Evolutionary conservation across 2,113 vertebrate genomes (phyloP).

Genomic region (Datnioides undecimradiatus): DNA sequence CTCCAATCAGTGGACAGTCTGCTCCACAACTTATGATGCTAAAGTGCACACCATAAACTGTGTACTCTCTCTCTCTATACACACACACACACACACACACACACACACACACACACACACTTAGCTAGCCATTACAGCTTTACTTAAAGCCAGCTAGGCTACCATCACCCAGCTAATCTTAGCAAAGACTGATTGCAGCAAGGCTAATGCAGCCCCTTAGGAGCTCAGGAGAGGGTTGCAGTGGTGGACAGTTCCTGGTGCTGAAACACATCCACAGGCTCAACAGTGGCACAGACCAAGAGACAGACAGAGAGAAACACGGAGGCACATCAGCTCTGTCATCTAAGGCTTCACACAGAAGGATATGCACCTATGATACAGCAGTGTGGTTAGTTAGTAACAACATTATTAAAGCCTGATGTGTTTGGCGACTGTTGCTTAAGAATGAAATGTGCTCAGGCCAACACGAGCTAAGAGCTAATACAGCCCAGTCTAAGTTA

Average conservation of each 20-base stretch:
- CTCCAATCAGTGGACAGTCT: too few relatives aligned
- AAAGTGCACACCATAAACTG: too few relatives aligned
- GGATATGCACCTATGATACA: not conserved
- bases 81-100: too few relatives aligned
- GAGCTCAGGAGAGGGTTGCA: not conserved
- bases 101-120: too few relatives aligned
- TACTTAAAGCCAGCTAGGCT: not conserved
- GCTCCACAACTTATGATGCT: too few relatives aligned
- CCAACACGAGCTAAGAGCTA: not conserved
- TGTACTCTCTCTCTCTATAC: too few relatives aligned
- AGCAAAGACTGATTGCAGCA: not conserved
- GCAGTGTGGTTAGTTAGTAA: not conserved
- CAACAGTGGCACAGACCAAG: not conserved
- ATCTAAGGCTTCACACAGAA: too few relatives aligned
- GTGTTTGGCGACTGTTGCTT: too few relatives aligned
- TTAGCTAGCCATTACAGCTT: not conserved
- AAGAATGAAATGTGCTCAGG: not conserved
- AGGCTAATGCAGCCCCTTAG: not conserved
- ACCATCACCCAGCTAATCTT: not conserved
- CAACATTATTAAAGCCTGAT: not conserved
- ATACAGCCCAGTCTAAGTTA: not conserved
- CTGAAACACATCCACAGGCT: constrained; percentile 78
- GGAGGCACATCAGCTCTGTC: too few relatives aligned
- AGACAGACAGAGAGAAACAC: too few relatives aligned
- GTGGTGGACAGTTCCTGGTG: constrained; percentile 88